Evolutionary conservation across 2,888 invertebrate species (phyloP).

Genomic region (Galerucella nymphaeae): DNA sequence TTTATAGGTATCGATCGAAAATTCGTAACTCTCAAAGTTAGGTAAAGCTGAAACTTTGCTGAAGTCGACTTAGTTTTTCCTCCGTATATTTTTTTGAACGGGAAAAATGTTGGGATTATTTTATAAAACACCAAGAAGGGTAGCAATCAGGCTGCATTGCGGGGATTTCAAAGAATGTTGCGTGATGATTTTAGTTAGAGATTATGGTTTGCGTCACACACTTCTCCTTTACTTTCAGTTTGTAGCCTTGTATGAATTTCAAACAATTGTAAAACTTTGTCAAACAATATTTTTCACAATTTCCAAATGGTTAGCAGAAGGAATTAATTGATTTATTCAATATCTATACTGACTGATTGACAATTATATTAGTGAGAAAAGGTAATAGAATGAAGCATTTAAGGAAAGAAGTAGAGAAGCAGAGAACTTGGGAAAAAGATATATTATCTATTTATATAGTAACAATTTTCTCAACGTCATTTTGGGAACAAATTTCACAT

Average conservation of each 20-base stretch:
- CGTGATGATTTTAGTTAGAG: constrained; percentile 52
- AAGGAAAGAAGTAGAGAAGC: too few relatives aligned
- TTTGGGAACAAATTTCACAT: too few relatives aligned
- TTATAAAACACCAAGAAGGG: constrained; percentile 47
- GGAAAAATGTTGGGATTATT: constrained; percentile 44
- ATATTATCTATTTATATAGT: too few relatives aligned
- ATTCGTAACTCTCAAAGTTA: not conserved
- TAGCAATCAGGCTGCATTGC: constrained; percentile 56
- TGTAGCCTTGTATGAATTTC: not conserved
- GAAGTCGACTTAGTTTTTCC: not conserved
- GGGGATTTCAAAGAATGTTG: constrained; percentile 52
- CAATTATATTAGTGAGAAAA: too few relatives aligned
- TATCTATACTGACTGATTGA: too few relatives aligned
- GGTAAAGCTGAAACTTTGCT: not conserved
- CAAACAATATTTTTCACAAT: not conserved
- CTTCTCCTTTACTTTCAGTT: constrained; percentile 27
- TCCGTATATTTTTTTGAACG: constrained; percentile 22
- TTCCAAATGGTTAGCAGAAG: not conserved
- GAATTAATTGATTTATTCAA: too few relatives aligned
- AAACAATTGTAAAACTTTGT: not conserved
- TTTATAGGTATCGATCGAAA: not conserved
- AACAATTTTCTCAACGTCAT: too few relatives aligned
- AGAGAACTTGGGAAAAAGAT: too few relatives aligned
- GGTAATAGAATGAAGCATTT: too few relatives aligned
- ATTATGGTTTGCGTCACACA: constrained; percentile 55